Percentiles rank a stretch among this genome's conserved stretches.
These are phyloP conservation scores for Hypothenemus hampei DNA, from an alignment of 1,140 invertebrate genomes.

Conservation along the genomic window DNA sequence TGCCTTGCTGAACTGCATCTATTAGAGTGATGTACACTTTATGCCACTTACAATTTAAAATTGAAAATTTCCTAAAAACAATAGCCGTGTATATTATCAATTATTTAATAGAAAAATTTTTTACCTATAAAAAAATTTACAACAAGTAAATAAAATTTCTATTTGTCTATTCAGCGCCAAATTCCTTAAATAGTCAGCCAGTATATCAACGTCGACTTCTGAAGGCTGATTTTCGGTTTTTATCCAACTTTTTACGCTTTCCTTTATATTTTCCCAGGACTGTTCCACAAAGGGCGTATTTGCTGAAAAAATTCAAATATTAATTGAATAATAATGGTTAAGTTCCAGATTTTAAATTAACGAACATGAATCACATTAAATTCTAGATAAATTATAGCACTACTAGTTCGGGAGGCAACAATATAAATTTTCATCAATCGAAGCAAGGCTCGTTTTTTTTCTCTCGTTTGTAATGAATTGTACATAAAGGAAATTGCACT, in stretches of 20 bases:
- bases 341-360: too few species aligned
- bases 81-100: slow-evolving; percentile 22
- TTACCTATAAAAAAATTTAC: slow-evolving; percentile 46
- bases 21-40: slow-evolving; percentile 41
- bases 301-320: too few species aligned
- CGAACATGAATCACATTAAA: too few species aligned
- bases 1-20: slow-evolving; percentile 41
- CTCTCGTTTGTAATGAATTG: too few species aligned
- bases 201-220: slow-evolving; percentile 44
- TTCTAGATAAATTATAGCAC: too few species aligned
- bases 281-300: neutral
- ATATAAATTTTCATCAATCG: too few species aligned
- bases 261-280: slow-evolving; percentile 39
- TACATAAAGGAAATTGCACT: too few species aligned
- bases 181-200: slow-evolving; percentile 42
- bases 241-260: slow-evolving; percentile 46
- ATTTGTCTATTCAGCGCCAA: slow-evolving; percentile 39
- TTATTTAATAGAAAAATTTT: too few species aligned
- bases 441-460: too few species aligned
- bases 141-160: slow-evolving; percentile 38
- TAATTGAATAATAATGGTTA: too few species aligned
- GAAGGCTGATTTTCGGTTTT: slow-evolving; percentile 39
- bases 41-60: slow-evolving; percentile 44
- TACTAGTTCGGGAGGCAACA: too few species aligned
- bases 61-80: slow-evolving; percentile 37